These are phyloP conservation scores for Cotesia typhae DNA, from an alignment of 1,140 invertebrate genomes.

Conservation along the genomic window DNA sequence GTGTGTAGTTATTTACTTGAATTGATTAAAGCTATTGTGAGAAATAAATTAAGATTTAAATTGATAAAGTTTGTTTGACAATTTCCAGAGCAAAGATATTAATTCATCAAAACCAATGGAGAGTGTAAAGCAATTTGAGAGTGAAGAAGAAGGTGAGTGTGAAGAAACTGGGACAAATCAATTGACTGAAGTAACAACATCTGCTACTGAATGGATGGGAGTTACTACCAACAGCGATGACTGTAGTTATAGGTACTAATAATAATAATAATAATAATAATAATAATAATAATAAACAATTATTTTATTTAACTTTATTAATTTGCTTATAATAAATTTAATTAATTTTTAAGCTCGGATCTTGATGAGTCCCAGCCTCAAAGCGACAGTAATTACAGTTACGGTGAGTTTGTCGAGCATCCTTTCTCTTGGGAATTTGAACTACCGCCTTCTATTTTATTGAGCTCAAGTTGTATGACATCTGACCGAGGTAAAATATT, in stretches of 20 bases:
- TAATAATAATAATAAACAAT: neutral
- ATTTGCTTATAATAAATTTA: no score
- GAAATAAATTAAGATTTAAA: neutral
- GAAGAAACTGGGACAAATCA: slow-evolving; percentile 66
- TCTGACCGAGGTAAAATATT: slow-evolving; percentile 75
- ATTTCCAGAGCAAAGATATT: slow-evolving; percentile 51
- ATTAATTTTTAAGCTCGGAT: slow-evolving; percentile 69
- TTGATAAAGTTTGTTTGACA: slow-evolving; percentile 35
- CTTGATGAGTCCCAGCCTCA: slow-evolving; percentile 70
- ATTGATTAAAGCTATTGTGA: no score
- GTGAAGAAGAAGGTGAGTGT: slow-evolving; percentile 71
- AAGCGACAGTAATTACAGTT: slow-evolving; percentile 63
- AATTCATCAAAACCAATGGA: slow-evolving; percentile 43
- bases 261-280: neutral
- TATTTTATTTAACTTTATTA: no score
- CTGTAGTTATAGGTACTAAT: slow-evolving; percentile 74
- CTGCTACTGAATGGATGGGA: slow-evolving; percentile 83
- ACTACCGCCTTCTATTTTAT: slow-evolving; percentile 75
- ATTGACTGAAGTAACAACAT: slow-evolving; percentile 70
- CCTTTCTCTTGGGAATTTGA: slow-evolving; percentile 78
- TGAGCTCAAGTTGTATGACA: slow-evolving; percentile 74
- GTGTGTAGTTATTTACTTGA: no score
- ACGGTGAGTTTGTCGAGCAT: slow-evolving; percentile 67
- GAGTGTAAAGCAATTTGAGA: slow-evolving; percentile 59
- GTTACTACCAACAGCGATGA: slow-evolving; percentile 88